A percentile compares a stretch with the other conserved stretches of the same genome.
These are phyloP conservation scores for Scaptomyza hsui DNA, from an alignment of 1,140 invertebrate genomes.

Conservation along the genomic window DNA sequence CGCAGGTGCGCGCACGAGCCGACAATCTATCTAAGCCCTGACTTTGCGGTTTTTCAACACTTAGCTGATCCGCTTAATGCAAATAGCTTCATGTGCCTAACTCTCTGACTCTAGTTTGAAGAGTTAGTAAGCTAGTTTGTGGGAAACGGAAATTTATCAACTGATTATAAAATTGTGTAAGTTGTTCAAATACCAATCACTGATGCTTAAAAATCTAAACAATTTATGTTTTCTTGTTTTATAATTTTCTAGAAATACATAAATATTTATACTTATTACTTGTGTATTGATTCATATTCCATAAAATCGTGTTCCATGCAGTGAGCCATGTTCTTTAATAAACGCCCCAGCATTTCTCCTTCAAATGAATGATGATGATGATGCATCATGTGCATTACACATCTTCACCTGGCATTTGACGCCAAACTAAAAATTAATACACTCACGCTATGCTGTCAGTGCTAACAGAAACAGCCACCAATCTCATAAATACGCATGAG, in stretches of 20 bases:
- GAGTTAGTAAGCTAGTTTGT: conserved; percentile 19
- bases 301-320: background rate
- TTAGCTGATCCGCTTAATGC: conserved; percentile 60
- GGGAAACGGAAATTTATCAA: background rate
- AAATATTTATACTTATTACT: background rate
- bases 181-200: no score
- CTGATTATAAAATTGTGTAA: no score
- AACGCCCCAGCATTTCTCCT: conserved; percentile 9
- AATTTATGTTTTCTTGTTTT: no score
- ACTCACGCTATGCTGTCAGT: conserved; percentile 49
- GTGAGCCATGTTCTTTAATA: background rate
- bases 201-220: no score
- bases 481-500: conserved; percentile 79
- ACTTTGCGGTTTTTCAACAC: conserved; percentile 53
- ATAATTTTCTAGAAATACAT: no score
- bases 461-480: conserved; percentile 11
- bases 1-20: conserved; percentile 75
- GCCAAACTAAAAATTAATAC: conserved; percentile 59
- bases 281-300: background rate
- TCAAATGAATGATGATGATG: background rate
- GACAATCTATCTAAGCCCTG: conserved; percentile 27
- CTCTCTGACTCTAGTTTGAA: conserved; percentile 54
- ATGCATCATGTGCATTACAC: conserved; percentile 16
- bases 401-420: conserved; percentile 55
- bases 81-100: conserved; percentile 64